Conservation (phyloP, 2,113 vertebrate species). For the Guaruba guarouba region DNA sequence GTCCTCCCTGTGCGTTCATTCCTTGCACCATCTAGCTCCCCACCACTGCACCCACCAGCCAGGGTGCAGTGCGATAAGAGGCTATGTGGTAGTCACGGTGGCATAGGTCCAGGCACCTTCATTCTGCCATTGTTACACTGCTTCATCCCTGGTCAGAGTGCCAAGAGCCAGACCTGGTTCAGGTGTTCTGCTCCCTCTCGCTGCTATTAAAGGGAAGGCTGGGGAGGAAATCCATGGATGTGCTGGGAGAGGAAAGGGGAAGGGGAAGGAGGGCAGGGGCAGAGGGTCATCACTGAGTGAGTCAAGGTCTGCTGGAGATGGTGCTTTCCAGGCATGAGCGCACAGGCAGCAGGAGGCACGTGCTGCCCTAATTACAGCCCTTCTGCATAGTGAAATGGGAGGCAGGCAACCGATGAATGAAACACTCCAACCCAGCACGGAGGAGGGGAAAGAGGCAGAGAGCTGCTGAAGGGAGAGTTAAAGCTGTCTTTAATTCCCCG, state of each 20-base stretch:
- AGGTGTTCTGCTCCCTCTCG: not conserved
- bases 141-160: not conserved
- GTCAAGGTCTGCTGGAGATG: constrained; percentile 12
- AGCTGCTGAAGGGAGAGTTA: not conserved
- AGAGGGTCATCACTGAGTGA: not conserved
- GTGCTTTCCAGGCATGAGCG: not conserved
- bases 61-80: not conserved
- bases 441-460: not conserved
- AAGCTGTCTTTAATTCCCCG: not conserved
- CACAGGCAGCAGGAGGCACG: not conserved
- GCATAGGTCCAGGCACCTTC: not conserved
- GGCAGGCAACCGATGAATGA: not conserved
- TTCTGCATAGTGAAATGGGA: not conserved
- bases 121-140: not conserved
- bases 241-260: not conserved
- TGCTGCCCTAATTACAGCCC: not conserved
- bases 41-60: rapidly evolving
- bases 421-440: not conserved
- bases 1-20: not conserved
- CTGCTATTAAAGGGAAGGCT: not conserved
- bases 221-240: not conserved
- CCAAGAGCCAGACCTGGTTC: not conserved
- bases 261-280: not conserved
- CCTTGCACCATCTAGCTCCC: not conserved
- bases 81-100: not conserved